Evolutionary conservation across 2,888 invertebrate genomes (phyloP).

Genomic region (Drosophila histrio): DNA sequence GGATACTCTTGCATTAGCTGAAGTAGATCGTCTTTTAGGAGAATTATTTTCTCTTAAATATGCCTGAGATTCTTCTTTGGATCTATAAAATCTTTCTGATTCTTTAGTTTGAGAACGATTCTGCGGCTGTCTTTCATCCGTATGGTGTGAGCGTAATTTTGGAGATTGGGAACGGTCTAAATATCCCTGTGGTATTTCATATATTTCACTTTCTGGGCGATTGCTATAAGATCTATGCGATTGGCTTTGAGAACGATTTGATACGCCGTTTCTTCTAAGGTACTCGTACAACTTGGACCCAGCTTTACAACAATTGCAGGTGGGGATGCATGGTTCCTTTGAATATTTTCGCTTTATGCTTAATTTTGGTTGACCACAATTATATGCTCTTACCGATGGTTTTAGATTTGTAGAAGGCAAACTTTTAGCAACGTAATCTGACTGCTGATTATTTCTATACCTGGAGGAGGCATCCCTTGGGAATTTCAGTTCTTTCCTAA

Average conservation of each 20-base stretch:
- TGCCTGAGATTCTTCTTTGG: too few relatives aligned
- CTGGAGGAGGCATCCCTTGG: not conserved
- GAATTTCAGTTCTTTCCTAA: slow-evolving; percentile 20
- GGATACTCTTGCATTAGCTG: too few relatives aligned
- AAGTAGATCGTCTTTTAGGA: too few relatives aligned
- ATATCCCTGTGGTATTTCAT: too few relatives aligned
- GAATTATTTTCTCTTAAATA: too few relatives aligned
- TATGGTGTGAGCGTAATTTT: not conserved
- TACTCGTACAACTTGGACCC: not conserved
- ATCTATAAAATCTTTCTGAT: too few relatives aligned
- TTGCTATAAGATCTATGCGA: not conserved
- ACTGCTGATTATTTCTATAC: not conserved
- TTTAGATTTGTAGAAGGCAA: not conserved
- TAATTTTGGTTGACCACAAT: not conserved
- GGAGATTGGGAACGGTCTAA: not conserved
- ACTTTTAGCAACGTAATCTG: not conserved
- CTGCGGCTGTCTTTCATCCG: too few relatives aligned
- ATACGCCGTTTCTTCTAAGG: not conserved
- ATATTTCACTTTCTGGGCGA: too few relatives aligned
- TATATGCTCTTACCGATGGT: not conserved
- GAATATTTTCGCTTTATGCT: not conserved
- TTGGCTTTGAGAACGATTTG: not conserved
- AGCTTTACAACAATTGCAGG: not conserved
- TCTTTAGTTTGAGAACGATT: too few relatives aligned
- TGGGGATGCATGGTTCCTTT: not conserved